Base-by-base conservation (phyloP, 2,888 invertebrate species). In the Epistrophella euchroma region DNA sequence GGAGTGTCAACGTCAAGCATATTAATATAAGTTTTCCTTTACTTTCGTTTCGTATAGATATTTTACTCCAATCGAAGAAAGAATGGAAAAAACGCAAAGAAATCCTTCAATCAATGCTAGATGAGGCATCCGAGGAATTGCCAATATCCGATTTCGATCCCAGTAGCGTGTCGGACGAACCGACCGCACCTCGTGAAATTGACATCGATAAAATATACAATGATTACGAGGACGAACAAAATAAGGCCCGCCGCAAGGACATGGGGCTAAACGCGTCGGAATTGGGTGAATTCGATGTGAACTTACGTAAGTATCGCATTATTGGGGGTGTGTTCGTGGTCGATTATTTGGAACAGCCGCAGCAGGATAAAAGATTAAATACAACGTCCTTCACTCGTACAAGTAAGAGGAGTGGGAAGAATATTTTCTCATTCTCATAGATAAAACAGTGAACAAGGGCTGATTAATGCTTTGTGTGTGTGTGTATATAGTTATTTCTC, bases 251-350 rank as follows among this genome's bases (percentile, higher is more conserved):
- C 15, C 90, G 91, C 0, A 88, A 89, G 25, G 90, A 90, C 3
- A 91, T 92, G 17, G 92, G 92, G 1, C 91, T 91, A 0, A 91
- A 90, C 43, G 90, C 91, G 0, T 90, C 90, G 4, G 89, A 93
- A 4, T 91, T 94, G 0, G 92, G 93, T 17, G 92, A 93, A 25
- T 94, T 94, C 0, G 95, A 96, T 90, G 90, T 97, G 0, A 97
- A 97, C 91, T 92, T 97, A 68, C 93, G 97, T 55, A 96, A 96
- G 90, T 96, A 95, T 90, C 94, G 93, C 0, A 94, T 97, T 70
- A 94, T 97, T 17, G 97, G 97, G 0, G 97, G 97, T 0, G 94
- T 97, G 0, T 95, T 95, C 82, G 94, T 95, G 88, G 91, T 97
- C 58, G 95, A 97, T 89, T 93, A 97, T 62, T 92, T 97, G 70